These are phyloP conservation scores for Progne subis DNA, from an alignment of 2,113 vertebrate species.

Conservation along the genomic window DNA sequence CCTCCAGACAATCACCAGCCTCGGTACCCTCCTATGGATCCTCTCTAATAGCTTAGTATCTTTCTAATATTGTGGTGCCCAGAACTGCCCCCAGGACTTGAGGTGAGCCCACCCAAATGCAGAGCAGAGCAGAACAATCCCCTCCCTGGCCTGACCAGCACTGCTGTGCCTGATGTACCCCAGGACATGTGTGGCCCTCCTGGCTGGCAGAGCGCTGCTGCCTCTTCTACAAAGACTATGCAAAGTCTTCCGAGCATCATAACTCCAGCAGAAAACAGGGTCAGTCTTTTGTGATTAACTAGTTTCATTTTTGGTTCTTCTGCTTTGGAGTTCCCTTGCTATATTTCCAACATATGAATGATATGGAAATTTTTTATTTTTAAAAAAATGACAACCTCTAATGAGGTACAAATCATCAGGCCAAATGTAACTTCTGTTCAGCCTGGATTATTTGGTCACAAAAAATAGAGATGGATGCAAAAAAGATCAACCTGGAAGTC, in stretches of 20 bases:
- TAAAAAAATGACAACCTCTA: rapidly evolving
- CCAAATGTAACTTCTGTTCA: neutral
- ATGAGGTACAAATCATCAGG: neutral
- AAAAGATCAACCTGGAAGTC: neutral
- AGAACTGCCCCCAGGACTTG: neutral
- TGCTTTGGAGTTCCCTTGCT: neutral
- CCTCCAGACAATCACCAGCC: neutral
- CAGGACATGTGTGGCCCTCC: neutral
- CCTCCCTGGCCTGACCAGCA: rapidly evolving
- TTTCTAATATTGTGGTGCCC: neutral
- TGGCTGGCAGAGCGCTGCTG: neutral
- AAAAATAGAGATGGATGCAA: neutral
- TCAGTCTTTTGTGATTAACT: neutral
- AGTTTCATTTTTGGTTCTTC: neutral
- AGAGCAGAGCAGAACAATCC: neutral
- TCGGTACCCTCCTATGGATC: neutral
- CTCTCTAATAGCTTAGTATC: neutral
- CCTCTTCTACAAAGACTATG: neutral
- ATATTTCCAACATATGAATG: neutral
- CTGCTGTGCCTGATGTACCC: neutral
- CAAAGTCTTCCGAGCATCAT: neutral
- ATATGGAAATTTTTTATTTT: neutral
- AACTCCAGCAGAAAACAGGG: neutral
- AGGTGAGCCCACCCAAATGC: neutral
- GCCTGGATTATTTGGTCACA: neutral